Percentiles rank a stretch among this genome's conserved stretches.
Conservation (phyloP, 2,797 vertebrate genomes). For the Sphenodon punctatus region DNA sequence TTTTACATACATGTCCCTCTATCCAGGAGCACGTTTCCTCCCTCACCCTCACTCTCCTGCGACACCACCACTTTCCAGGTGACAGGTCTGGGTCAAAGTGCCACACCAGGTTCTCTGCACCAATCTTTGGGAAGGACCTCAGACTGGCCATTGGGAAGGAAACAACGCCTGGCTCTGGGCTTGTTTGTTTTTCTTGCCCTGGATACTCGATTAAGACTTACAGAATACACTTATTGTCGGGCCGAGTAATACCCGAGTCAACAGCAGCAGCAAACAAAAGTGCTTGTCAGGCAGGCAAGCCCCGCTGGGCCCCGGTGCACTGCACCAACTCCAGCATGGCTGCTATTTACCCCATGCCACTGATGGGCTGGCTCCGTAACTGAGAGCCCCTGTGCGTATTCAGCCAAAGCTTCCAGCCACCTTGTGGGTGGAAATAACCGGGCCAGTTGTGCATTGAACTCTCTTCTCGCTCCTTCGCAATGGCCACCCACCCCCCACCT, state of each 20-base stretch:
- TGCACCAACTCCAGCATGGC: slow-evolving; percentile 48
- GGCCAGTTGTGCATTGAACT: slow-evolving; percentile 73
- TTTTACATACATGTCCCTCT: no score
- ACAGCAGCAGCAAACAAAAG: slow-evolving; percentile 75
- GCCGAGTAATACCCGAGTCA: slow-evolving; percentile 77
- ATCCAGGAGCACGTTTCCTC: no score
- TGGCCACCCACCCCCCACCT: slow-evolving; percentile 64
- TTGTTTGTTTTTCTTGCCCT: slow-evolving; percentile 67
- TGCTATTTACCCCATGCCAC: slow-evolving; percentile 81
- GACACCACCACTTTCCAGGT: no score
- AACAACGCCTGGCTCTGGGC: slow-evolving; percentile 22
- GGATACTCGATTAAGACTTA: slow-evolving; percentile 74
- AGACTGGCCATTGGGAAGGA: no score
- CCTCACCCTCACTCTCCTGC: no score
- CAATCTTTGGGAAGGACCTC: background rate
- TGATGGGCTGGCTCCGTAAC: background rate
- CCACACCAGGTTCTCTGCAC: background rate
- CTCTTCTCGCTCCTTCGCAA: slow-evolving; percentile 27
- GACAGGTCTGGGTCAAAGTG: no score
- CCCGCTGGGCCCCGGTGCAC: slow-evolving; percentile 69
- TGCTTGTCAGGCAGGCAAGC: slow-evolving; percentile 71
- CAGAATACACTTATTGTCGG: slow-evolving; percentile 66
- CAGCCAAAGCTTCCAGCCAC: no score
- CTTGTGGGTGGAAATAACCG: slow-evolving; percentile 70
- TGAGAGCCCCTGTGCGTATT: slow-evolving; percentile 48